Base-by-base conservation (phyloP, 2,797 vertebrate genomes). In the Clarias fuscus region DNA sequence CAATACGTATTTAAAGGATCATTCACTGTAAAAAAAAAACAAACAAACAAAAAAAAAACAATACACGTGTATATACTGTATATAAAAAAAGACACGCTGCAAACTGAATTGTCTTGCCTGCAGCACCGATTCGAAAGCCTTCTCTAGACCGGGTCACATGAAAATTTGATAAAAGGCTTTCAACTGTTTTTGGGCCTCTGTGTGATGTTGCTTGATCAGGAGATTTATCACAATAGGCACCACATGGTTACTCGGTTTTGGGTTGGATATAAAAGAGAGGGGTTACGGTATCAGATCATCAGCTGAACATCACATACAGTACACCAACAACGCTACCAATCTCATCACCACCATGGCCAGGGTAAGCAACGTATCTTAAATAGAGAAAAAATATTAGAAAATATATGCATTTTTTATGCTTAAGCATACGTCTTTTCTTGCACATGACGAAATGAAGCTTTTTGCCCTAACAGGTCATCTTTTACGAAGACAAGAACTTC, bases 191-290 rank as follows among this genome's bases (percentile, higher is more conserved):
- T 67, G 43, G 88, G 88, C 89, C 90, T 91, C 90, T 89, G 91
- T 53, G 92, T 86, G 75, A 84, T 86, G 92, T 78, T 94, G 94
- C 94, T 94, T 91, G 83, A 17, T 94, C 92, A 93, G 93, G 91
- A 68, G 1, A 93, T 93, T 92, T 48, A 48, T 92, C 89, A 95
- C 94, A 93, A 87, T 89, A 88, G 87, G 58, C 86, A 53, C 61
- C 65, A 83, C 86, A 89, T 91, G 90, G 85, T 82, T 89, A 92
- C 90, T 91, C 70, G 86, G 87, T 78, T 82, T 40, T 10, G 37
- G 87, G 82, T 88, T 89, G 88, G 72, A 91, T 95, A 95, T 95
- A 95, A 95, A 95, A 92, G 92, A 92, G 89, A 88, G 88, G 43
- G 11, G 89, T 79, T 71, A 79, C 90, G 79, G 89, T 83, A 72